Base-by-base conservation (phyloP, 2,888 invertebrate genomes). In the Nomada fabriciana region DNA sequence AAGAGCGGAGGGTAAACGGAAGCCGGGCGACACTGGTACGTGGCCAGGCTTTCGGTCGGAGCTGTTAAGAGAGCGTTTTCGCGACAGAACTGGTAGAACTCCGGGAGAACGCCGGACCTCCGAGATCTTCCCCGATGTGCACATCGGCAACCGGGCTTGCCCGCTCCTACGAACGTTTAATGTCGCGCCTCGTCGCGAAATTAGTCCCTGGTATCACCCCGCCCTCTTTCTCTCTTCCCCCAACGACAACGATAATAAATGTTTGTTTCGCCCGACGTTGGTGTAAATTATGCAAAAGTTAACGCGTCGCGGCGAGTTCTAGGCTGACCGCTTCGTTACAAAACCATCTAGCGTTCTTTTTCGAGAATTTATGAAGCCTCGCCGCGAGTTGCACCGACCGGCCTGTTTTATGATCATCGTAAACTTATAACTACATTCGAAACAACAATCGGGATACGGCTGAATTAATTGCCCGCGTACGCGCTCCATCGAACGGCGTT, bases 31-130 rank as follows among this genome's bases (percentile, higher is more conserved):
- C 86, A 84, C 73, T 85, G 86, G 85, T 87, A 87, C 87, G 81
- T 84, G 86, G 78, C 72, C 86, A 85, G 87, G 86, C 87, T 90
- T 88, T 89, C 83, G 84, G 86, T 68, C 82, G 82, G 67, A 83
- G 87, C 87, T 84, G 87, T 87, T 86, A 78, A 67, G 59, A 74
- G 84, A 91, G 89, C 89, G 89, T 90, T 88, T 81, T 84, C 84
- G 85, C 89, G 90, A 89, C 89, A 88, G 87, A 90, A 90, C 90
- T 90, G 90, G 91, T 90, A 10, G 47, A 13, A 47, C 90, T 89
- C 82, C 83, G 72, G 75, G 74, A 25, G 64, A 64, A 47, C 64
- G 72, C 43, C 59, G 85, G 83, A 80, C 87, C 87, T 78, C 71
- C 63, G 61, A 60, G 71, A 55, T 61, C 76, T 76, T 68, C 80